Conservation (phyloP, 2,888 invertebrate species). For the Frankliniella intonsa region DNA sequence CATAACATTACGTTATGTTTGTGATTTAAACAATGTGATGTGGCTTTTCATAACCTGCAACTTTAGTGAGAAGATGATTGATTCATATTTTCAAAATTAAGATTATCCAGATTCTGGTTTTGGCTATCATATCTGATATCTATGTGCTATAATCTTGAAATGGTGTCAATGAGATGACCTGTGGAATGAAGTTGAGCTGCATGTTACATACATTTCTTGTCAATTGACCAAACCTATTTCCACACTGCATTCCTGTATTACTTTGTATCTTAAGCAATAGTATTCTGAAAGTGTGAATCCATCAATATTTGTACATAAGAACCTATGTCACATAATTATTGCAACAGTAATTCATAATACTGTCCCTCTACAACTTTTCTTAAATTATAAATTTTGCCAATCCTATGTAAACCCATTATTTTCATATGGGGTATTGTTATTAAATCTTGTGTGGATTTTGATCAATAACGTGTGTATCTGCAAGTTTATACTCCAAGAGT, state of each 20-base stretch:
- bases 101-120: background rate
- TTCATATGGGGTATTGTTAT: background rate
- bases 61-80: background rate
- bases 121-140: background rate
- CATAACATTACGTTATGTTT: constrained; percentile 21
- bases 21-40: constrained; percentile 17
- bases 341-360: background rate
- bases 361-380: background rate
- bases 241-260: constrained; percentile 19
- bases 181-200: background rate
- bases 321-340: background rate
- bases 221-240: constrained; percentile 11
- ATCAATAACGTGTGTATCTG: background rate
- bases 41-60: constrained; percentile 5
- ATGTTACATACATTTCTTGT: constrained; percentile 2
- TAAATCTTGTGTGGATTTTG: background rate
- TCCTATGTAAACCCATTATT: background rate
- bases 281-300: constrained; percentile 2
- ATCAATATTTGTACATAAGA: background rate
- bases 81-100: background rate
- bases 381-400: background rate
- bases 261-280: constrained; percentile 20
- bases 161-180: background rate
- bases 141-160: background rate
- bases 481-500: background rate